Evolutionary conservation across 2,888 invertebrate species (phyloP).

Genomic region (Thymelicus lineola): DNA sequence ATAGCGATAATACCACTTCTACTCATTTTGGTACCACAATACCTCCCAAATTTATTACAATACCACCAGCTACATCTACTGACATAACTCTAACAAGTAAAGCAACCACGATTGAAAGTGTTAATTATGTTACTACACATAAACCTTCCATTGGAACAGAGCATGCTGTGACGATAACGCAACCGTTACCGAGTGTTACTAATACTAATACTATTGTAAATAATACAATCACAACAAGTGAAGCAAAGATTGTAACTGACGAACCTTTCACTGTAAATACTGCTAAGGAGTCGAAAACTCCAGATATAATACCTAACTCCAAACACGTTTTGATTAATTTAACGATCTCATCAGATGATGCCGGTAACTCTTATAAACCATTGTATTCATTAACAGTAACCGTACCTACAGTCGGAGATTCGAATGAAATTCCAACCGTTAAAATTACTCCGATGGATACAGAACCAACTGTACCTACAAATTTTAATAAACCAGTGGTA

Average conservation of each 20-base stretch:
- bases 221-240: constrained; percentile 50
- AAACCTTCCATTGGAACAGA: constrained; percentile 56
- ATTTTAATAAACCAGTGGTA: constrained; percentile 74
- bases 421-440: constrained; percentile 81
- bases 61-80: constrained; percentile 43
- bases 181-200: constrained; percentile 58
- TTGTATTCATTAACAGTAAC: constrained; percentile 93
- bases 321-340: constrained; percentile 92
- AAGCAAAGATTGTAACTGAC: constrained; percentile 43
- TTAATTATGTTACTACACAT: constrained; percentile 54
- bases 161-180: constrained; percentile 60
- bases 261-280: constrained; percentile 58
- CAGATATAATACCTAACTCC: constrained; percentile 67
- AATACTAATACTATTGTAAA: constrained; percentile 55
- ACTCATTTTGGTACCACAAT: constrained; percentile 44
- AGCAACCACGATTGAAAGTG: constrained; percentile 46
- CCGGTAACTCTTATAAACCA: constrained; percentile 82
- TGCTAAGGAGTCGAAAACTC: constrained; percentile 60
- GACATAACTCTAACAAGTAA: constrained; percentile 51
- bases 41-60: constrained; percentile 43
- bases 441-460: constrained; percentile 81
- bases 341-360: constrained; percentile 90
- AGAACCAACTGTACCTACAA: constrained; percentile 71
- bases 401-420: constrained; percentile 87
- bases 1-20: constrained; percentile 38